phyloP scores from a whole-genome alignment of 1,140 invertebrate species.

The Caenorhabditis briggsae region DNA sequence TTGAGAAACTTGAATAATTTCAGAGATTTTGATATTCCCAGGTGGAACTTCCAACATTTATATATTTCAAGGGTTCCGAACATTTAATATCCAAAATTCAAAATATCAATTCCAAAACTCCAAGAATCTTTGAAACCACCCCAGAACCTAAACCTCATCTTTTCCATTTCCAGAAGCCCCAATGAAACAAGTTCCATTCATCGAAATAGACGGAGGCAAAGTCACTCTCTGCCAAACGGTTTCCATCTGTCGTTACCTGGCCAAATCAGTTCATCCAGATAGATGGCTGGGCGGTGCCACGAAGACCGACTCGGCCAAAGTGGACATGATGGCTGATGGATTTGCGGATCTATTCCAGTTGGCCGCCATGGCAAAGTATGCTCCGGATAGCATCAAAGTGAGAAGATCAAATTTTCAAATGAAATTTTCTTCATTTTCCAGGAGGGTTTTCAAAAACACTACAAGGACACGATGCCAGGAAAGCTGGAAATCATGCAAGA shows the following conservation, averaged over 20 bases:
- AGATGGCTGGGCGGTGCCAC: constrained; percentile 54
- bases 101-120: too few relatives aligned
- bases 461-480: neutral
- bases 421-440: neutral
- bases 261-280: constrained; percentile 57
- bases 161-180: constrained; percentile 36
- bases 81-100: neutral
- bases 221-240: constrained; percentile 50
- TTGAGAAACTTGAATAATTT: too few relatives aligned
- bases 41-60: too few relatives aligned
- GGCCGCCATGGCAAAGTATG: neutral
- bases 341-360: constrained; percentile 50
- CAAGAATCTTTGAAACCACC: too few relatives aligned
- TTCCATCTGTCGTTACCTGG: constrained; percentile 58
- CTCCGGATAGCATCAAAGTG: constrained; percentile 25
- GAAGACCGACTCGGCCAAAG: constrained; percentile 43
- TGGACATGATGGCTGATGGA: constrained; percentile 54
- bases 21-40: too few relatives aligned
- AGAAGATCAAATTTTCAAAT: neutral
- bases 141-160: neutral
- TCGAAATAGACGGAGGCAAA: constrained; percentile 60
- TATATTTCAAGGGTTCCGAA: neutral
- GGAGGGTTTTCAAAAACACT: neutral
- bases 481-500: constrained; percentile 34
- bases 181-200: constrained; percentile 54